phyloP scores from a whole-genome alignment of 2,888 invertebrate genomes.

The Mesorhabditis sp. region DNA sequence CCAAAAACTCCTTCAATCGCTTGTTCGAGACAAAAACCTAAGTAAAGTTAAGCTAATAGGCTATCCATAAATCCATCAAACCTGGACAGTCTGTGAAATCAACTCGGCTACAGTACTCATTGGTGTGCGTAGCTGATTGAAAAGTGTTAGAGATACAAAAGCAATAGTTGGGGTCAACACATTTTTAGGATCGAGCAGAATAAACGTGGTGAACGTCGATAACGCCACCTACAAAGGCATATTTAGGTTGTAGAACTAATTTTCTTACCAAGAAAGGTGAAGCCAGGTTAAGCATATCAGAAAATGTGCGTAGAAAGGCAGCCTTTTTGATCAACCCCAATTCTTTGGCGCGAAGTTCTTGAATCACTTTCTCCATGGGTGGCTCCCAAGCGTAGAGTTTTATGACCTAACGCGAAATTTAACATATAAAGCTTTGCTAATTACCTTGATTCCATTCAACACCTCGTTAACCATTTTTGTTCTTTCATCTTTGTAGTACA shows the following conservation, averaged over 20 bases:
- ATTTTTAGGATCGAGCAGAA: conserved; percentile 45
- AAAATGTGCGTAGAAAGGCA: conserved; percentile 51
- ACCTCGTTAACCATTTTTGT: conserved; percentile 91
- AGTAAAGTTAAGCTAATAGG: too few species aligned
- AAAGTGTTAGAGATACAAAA: conserved; percentile 91
- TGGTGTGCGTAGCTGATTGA: conserved; percentile 94
- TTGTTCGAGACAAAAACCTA: conserved; percentile 49
- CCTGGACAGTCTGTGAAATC: conserved; percentile 56
- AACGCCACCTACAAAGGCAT: conserved; percentile 41
- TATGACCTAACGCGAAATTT: conserved; percentile 30
- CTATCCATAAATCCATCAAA: conserved; percentile 13
- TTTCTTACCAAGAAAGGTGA: conserved; percentile 47
- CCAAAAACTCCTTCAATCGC: conserved; percentile 51
- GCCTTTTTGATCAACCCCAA: conserved; percentile 46
- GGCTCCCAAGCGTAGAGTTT: conserved; percentile 65
- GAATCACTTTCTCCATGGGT: conserved; percentile 54
- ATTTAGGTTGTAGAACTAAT: conserved; percentile 4
- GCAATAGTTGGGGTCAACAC: conserved; percentile 69
- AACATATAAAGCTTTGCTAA: too few species aligned
- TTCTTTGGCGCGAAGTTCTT: conserved; percentile 46
- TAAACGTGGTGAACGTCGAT: conserved; percentile 54
- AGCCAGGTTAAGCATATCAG: conserved; percentile 55
- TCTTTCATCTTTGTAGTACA: conserved; percentile 88
- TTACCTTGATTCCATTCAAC: conserved; percentile 78
- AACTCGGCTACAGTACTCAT: conserved; percentile 77